phyloP scores from a whole-genome alignment of 2,888 invertebrate species.

The Drosophila limbata region DNA sequence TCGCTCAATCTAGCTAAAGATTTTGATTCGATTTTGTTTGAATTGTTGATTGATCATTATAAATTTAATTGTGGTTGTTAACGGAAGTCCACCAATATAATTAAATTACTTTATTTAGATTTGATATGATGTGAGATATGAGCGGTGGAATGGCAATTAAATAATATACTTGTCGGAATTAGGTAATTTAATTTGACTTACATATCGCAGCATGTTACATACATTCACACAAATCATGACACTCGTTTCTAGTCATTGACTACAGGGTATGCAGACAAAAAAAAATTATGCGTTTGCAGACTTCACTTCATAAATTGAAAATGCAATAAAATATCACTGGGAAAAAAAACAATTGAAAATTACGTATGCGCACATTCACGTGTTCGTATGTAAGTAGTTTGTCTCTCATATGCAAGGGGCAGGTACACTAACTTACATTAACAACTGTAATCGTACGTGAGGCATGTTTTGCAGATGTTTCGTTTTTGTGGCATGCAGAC shows the following conservation, averaged over 20 bases:
- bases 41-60: slow-evolving; percentile 1
- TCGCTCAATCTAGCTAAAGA: neutral
- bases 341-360: neutral
- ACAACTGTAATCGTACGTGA: slow-evolving; percentile 30
- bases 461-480: slow-evolving; percentile 43
- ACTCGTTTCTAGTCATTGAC: neutral
- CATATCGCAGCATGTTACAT: neutral
- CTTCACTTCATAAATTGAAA: neutral
- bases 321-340: neutral
- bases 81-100: slow-evolving; percentile 1
- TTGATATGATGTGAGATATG: neutral
- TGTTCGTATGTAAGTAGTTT: slow-evolving; percentile 2
- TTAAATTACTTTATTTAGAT: neutral
- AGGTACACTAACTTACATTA: slow-evolving; percentile 31
- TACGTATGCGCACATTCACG: slow-evolving; percentile 9
- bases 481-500: slow-evolving; percentile 46
- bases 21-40: slow-evolving; percentile 4
- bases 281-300: neutral
- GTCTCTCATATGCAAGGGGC: neutral
- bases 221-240: neutral
- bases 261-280: neutral
- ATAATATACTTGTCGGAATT: no score
- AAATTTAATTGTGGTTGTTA: slow-evolving; percentile 8
- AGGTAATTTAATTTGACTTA: no score
- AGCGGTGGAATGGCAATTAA: no score